These are phyloP conservation scores for Manacus vitellinus DNA, from an alignment of 2,113 vertebrate genomes.

Conservation along the genomic window DNA sequence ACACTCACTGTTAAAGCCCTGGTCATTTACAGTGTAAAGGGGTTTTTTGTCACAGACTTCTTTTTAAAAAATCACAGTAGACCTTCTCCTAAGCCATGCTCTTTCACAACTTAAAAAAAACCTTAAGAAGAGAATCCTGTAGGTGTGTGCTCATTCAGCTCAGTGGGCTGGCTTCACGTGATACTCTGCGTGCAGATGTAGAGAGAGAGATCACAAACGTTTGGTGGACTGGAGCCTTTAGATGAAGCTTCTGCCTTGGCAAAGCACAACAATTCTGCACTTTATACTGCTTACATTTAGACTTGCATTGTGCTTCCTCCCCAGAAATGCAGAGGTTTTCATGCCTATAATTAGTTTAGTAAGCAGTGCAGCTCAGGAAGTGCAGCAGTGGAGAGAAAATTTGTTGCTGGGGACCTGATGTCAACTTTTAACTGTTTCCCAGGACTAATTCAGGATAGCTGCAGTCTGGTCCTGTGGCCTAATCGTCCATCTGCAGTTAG, in stretches of 20 bases:
- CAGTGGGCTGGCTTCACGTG: background rate
- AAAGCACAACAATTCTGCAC: background rate
- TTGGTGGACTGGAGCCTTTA: background rate
- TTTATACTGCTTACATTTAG: background rate
- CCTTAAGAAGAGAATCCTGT: background rate
- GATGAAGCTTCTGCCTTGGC: background rate
- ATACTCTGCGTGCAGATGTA: background rate
- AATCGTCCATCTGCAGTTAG: background rate
- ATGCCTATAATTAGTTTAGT: background rate
- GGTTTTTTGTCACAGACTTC: background rate
- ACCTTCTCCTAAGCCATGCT: background rate
- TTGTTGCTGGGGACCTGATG: background rate
- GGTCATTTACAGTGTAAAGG: background rate
- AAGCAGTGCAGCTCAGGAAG: background rate
- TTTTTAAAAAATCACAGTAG: background rate
- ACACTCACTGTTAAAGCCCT: background rate
- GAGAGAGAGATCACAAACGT: fast-evolving
- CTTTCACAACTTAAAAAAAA: background rate
- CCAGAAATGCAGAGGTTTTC: background rate
- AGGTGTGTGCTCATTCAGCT: background rate
- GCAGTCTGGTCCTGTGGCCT: background rate
- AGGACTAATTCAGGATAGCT: background rate
- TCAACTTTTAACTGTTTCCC: background rate
- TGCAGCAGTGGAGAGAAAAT: background rate
- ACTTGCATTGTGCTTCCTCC: background rate